These are phyloP conservation scores for Anarrhichthys ocellatus DNA, from an alignment of 2,113 vertebrate genomes.

Conservation along the genomic window DNA sequence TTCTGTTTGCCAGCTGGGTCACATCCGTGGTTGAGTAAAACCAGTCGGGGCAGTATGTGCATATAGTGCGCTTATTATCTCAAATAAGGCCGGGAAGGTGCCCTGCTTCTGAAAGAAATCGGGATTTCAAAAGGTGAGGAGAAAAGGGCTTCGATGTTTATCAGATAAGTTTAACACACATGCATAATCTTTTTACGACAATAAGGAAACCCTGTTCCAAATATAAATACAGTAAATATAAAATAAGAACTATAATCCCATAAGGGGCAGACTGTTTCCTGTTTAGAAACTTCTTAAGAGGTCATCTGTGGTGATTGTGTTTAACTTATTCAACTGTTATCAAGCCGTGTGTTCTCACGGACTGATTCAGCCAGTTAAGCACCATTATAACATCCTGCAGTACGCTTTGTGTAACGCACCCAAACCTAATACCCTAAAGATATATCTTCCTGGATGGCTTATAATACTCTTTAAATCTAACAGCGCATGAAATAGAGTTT, in stretches of 20 bases:
- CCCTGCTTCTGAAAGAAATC: conserved; percentile 33
- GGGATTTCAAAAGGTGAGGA: conserved; percentile 37
- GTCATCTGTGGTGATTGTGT: conserved; percentile 8
- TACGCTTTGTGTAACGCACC: conserved; percentile 48
- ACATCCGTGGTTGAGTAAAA: conserved; percentile 64
- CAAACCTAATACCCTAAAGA: conserved; percentile 65
- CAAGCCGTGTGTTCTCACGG: conserved; percentile 35
- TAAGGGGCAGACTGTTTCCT: conserved; percentile 15
- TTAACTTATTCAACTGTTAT: conserved; percentile 33
- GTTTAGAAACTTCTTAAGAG: conserved; percentile 8
- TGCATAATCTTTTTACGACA: conserved; percentile 9
- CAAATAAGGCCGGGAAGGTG: conserved; percentile 53
- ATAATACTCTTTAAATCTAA: conserved; percentile 68
- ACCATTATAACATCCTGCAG: conserved; percentile 43
- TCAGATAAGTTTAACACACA: not conserved
- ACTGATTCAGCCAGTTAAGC: conserved; percentile 64
- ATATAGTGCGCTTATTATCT: conserved; percentile 60
- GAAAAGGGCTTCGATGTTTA: conserved; percentile 26
- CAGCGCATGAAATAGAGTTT: conserved; percentile 79
- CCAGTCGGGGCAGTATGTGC: conserved; percentile 48
- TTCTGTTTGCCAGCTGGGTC: conserved; percentile 60
- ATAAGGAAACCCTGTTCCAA: not conserved
- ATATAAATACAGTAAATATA: not conserved
- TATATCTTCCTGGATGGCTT: conserved; percentile 63
- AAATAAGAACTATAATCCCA: not conserved